A percentile compares a stretch with the other conserved stretches of the same genome.
phyloP scores from a whole-genome alignment of 2,113 vertebrate genomes.

The Drymodes brunneopygia region DNA sequence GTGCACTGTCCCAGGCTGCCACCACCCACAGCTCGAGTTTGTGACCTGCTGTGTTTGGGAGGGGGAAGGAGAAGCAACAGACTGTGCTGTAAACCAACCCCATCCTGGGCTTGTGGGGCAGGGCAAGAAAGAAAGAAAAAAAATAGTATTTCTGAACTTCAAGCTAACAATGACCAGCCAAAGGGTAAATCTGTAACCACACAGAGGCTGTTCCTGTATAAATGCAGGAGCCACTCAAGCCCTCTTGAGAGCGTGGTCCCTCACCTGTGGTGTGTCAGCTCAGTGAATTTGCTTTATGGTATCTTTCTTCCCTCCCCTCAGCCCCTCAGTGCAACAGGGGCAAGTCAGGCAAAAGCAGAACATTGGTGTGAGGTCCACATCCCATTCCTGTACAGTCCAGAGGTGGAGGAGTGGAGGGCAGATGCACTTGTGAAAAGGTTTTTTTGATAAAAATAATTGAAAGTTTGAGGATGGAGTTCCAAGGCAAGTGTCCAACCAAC shows the following conservation, averaged over 20 bases:
- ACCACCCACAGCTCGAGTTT: background rate
- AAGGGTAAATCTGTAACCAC: background rate
- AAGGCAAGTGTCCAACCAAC: background rate
- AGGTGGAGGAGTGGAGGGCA: background rate
- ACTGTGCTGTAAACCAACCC: background rate
- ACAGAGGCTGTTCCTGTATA: background rate
- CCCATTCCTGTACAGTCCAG: background rate
- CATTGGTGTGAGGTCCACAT: accelerated
- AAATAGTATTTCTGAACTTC: background rate
- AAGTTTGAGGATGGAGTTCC: background rate
- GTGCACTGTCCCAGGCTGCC: background rate
- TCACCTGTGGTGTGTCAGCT: accelerated
- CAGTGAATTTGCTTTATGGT: background rate
- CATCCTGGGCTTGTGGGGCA: accelerated
- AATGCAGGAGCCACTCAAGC: background rate
- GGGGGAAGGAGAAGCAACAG: background rate
- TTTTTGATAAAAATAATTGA: background rate
- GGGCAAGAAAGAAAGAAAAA: background rate
- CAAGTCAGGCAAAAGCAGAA: background rate
- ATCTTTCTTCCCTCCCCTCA: background rate
- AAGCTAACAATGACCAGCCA: background rate
- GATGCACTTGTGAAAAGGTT: accelerated
- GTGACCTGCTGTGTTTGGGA: background rate
- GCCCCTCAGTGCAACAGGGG: background rate
- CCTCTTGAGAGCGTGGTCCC: accelerated